These are phyloP conservation scores for Lasioglossum marginatum DNA, from an alignment of 2,888 invertebrate species.

Conservation along the genomic window DNA sequence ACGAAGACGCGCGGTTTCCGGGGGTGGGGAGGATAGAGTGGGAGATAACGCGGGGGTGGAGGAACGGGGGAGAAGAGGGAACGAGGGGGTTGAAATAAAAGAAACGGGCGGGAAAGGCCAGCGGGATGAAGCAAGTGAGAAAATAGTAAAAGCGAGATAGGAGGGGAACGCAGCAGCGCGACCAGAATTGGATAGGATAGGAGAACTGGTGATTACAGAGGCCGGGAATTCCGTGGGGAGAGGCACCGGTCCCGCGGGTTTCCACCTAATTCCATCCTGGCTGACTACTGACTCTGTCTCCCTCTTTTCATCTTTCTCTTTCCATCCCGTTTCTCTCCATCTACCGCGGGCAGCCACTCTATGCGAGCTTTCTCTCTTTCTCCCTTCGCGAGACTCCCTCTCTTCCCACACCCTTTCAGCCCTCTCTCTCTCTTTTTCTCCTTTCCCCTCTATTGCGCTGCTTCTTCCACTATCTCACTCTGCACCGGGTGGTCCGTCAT, in stretches of 20 bases:
- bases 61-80: background rate
- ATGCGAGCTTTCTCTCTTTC: background rate
- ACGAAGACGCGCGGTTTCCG: background rate
- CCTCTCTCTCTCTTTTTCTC: slow-evolving; percentile 15
- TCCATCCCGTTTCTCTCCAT: slow-evolving; percentile 21
- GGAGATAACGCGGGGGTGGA: background rate
- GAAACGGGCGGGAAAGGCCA: background rate
- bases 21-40: background rate
- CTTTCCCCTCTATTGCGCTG: background rate
- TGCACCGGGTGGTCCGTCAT: background rate
- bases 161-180: slow-evolving; percentile 70
- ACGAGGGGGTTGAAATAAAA: background rate
- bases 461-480: background rate
- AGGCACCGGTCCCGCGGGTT: slow-evolving; percentile 80
- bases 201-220: slow-evolving; percentile 83
- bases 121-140: slow-evolving; percentile 24
- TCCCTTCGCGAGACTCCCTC: background rate
- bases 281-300: slow-evolving; percentile 80
- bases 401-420: slow-evolving; percentile 28
- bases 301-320: slow-evolving; percentile 54
- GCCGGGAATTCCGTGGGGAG: slow-evolving; percentile 80
- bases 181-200: slow-evolving; percentile 82
- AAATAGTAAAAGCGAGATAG: slow-evolving; percentile 28
- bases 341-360: slow-evolving; percentile 30
- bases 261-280: slow-evolving; percentile 83